Evolutionary conservation across 2,888 invertebrate species (phyloP).

Genomic region (Drosophila melanocephala): DNA sequence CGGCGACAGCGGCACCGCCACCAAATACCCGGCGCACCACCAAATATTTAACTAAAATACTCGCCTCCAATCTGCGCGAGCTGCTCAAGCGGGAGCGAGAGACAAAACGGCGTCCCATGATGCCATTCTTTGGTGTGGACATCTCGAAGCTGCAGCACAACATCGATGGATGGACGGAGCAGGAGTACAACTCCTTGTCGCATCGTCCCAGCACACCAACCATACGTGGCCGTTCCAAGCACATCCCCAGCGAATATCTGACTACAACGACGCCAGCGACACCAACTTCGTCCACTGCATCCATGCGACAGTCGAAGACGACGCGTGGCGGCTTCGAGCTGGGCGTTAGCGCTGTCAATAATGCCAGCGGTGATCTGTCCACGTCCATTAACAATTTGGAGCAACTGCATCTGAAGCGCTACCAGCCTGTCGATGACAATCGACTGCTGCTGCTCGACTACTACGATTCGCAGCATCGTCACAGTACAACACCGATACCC

Average conservation of each 20-base stretch:
- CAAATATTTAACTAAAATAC: constrained; percentile 83
- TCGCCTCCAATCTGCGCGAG: constrained; percentile 87
- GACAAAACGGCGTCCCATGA: constrained; percentile 57
- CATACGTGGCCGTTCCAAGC: constrained; percentile 89
- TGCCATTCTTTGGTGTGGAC: constrained; percentile 86
- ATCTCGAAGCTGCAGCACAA: constrained; percentile 91
- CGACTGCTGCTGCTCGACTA: constrained; percentile 72
- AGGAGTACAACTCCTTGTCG: constrained; percentile 88
- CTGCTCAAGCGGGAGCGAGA: constrained; percentile 86
- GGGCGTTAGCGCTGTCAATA: constrained; percentile 41
- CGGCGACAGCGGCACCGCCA: constrained; percentile 78
- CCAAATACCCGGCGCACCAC: constrained; percentile 81
- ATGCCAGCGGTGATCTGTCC: constrained; percentile 59
- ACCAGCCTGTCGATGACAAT: constrained; percentile 80
- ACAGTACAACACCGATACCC: constrained; percentile 39
- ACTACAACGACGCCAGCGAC: constrained; percentile 88
- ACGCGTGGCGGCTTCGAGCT: constrained; percentile 68
- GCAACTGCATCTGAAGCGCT: constrained; percentile 75
- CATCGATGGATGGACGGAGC: constrained; percentile 94
- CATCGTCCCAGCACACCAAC: constrained; percentile 87
- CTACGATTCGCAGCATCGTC: constrained; percentile 52
- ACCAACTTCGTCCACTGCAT: constrained; percentile 86
- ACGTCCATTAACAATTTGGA: constrained; percentile 80
- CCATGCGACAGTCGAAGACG: constrained; percentile 78
- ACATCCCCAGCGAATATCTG: constrained; percentile 92